Evolutionary conservation across 2,888 invertebrate species (phyloP).

Genomic region (Eumerus sabulonum): DNA sequence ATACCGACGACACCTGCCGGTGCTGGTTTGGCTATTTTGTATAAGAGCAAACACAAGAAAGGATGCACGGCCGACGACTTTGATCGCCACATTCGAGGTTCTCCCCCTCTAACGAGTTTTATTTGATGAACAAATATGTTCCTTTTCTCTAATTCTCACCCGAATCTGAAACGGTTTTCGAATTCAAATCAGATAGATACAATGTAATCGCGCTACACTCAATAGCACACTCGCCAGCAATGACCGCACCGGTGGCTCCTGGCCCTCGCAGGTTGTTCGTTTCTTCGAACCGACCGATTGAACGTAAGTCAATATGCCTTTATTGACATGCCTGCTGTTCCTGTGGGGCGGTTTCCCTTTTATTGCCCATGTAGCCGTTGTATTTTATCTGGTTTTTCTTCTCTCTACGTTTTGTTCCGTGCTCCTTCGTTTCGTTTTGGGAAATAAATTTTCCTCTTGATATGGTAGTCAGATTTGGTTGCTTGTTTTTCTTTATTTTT

Average conservation of each 20-base stretch:
- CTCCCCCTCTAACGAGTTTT: slow-evolving; percentile 1
- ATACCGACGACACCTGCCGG: slow-evolving; percentile 46
- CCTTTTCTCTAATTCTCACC: slow-evolving; percentile 57
- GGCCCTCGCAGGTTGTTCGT: slow-evolving; percentile 13
- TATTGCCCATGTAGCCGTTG: slow-evolving; percentile 52
- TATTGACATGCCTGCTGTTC: slow-evolving; percentile 59
- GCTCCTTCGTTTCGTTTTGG: slow-evolving; percentile 64
- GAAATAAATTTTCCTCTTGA: slow-evolving; percentile 65
- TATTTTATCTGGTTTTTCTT: slow-evolving; percentile 47
- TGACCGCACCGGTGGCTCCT: slow-evolving; percentile 57
- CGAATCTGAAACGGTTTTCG: slow-evolving; percentile 57
- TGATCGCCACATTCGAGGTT: slow-evolving; percentile 35
- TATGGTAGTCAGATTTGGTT: slow-evolving; percentile 69
- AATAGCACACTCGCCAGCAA: slow-evolving; percentile 26
- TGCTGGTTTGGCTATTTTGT: slow-evolving; percentile 5
- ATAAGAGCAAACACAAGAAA: slow-evolving; percentile 32
- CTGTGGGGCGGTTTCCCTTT: slow-evolving; percentile 64
- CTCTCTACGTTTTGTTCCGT: slow-evolving; percentile 23
- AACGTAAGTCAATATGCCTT: slow-evolving; percentile 65
- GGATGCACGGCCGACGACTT: slow-evolving; percentile 62
- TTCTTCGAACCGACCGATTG: slow-evolving; percentile 22
- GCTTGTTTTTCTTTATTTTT: slow-evolving; percentile 66
- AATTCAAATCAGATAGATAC: slow-evolving; percentile 54
- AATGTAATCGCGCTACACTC: slow-evolving; percentile 29
- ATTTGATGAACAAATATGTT: slow-evolving; percentile 60